A percentile compares a stretch with the other conserved stretches of the same genome.
phyloP scores from a whole-genome alignment of 2,888 invertebrate species.

The Bombyx huttoni region DNA sequence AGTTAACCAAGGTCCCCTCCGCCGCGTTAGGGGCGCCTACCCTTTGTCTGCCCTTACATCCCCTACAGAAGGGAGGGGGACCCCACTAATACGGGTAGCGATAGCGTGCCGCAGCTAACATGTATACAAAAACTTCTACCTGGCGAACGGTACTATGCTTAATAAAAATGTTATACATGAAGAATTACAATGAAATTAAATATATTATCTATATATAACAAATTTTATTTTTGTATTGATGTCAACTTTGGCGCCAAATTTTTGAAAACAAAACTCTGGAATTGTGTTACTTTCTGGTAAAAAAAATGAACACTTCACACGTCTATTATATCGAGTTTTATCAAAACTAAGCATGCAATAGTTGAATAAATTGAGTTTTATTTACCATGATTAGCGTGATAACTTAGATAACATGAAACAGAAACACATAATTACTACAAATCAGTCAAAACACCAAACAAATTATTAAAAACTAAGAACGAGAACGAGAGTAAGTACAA shows the following conservation, averaged over 20 bases:
- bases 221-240: background rate
- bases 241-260: background rate
- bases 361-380: too few relatives aligned
- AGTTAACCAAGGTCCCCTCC: slow-evolving; percentile 53
- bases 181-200: too few relatives aligned
- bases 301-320: background rate
- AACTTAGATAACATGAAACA: background rate
- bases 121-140: slow-evolving; percentile 50
- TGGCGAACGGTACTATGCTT: slow-evolving; percentile 20
- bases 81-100: slow-evolving; percentile 61
- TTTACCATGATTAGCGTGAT: background rate
- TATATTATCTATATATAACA: background rate
- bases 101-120: slow-evolving; percentile 37
- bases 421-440: too few relatives aligned
- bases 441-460: too few relatives aligned
- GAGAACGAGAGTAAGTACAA: too few relatives aligned
- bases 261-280: background rate
- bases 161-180: slow-evolving; percentile 16
- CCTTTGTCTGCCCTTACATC: slow-evolving; percentile 65
- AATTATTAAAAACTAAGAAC: too few relatives aligned
- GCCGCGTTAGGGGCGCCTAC: slow-evolving; percentile 57
- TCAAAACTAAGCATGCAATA: too few relatives aligned
- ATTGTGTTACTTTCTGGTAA: background rate
- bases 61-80: slow-evolving; percentile 60
- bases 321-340: background rate